Base-by-base conservation (phyloP, 1,140 invertebrate genomes). In the Cardiocondyla obscurior region DNA sequence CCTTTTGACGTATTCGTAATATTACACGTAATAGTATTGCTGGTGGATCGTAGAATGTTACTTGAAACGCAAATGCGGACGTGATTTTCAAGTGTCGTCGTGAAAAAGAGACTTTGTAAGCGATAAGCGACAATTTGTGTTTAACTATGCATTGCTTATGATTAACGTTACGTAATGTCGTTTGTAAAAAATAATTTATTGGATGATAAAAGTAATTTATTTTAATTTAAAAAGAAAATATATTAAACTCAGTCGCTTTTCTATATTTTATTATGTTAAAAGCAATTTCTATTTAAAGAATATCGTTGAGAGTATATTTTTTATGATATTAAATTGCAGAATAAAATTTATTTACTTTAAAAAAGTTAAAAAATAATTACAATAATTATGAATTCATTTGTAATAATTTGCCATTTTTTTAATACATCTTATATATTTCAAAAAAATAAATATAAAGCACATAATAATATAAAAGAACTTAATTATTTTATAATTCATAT, bases 41-140 rank as follows among this genome's bases (percentile, higher is more conserved):
- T 39, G n/a, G 4, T 14, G 46, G n/a, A 53, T 49, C 49, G 62
- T 69, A n/a, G 25, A 69, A 53, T 42, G 46, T 53, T 65, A 67
- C 22, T 69, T 14, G 25, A 12, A 25, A 53, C 25, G 33, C 62
- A 67, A 67, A 53, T 22, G 62, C 53, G 33, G 25, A 28, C 33
- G 25, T 39, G 33, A 22, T 39, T 39, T 58, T 49, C 22, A 30
- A 8, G 16, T 19, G 10, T 42, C n/a, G 62, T 33, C 8, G 30
- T 69, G 36, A 36, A 36, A 28, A n/a, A 65, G 3, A 30, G 62
- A 67, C 69, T 30, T 69, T 55, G 25, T 69, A 42, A 69, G 74
- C 46, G 62, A 69, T 69, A 67, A 79, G 19, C 28, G 33, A 67
- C 44, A 53, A 42, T 77, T 39, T 10, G 53, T 10, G 12, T 42